These are phyloP conservation scores for Mylabris sibirica DNA, from an alignment of 2,888 invertebrate genomes.

Conservation along the genomic window DNA sequence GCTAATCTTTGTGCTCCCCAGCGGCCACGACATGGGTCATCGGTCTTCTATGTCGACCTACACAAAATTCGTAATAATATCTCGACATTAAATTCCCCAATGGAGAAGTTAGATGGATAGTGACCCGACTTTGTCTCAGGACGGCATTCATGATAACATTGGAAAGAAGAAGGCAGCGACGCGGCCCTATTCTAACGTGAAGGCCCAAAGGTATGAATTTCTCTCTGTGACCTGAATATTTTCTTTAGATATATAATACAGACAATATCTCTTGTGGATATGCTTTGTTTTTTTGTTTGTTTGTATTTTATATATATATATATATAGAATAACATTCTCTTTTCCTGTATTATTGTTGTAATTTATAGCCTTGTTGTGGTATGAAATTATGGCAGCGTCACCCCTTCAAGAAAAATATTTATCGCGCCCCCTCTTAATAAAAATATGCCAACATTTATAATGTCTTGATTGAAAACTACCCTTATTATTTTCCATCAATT, in stretches of 20 bases:
- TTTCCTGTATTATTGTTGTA: not conserved
- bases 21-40: constrained; percentile 3
- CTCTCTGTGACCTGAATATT: constrained; percentile 44
- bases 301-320: not conserved
- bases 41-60: constrained; percentile 20
- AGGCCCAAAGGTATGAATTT: constrained; percentile 45
- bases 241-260: constrained; percentile 20
- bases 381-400: not conserved
- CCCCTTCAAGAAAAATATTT: not conserved
- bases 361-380: not conserved
- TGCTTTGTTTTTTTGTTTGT: not conserved
- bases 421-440: not conserved
- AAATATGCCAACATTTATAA: not conserved
- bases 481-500: constrained; percentile 6
- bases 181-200: constrained; percentile 43
- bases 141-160: constrained; percentile 44
- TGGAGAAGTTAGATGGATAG: constrained; percentile 41
- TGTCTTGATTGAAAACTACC: not conserved
- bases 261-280: constrained; percentile 27
- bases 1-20: constrained; percentile 3
- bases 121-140: constrained; percentile 43
- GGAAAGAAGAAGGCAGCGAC: constrained; percentile 36
- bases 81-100: constrained; percentile 38
- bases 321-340: not conserved
- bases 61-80: constrained; percentile 39